Evolutionary conservation across 2,797 vertebrate species (phyloP).

Genomic region (Melopsittacus undulatus): DNA sequence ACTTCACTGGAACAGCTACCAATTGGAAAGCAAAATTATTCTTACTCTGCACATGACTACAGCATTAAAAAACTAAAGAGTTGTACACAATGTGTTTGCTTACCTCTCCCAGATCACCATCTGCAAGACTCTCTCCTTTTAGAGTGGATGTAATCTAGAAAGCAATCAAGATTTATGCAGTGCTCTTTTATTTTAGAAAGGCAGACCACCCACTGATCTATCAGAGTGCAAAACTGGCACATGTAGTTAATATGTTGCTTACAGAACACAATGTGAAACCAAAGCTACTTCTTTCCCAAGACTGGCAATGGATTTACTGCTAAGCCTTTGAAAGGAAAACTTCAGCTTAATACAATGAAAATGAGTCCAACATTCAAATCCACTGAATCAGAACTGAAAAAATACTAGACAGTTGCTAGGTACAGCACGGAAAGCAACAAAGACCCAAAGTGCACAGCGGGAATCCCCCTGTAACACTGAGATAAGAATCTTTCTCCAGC

Average conservation of each 20-base stretch:
- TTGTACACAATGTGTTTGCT: not conserved
- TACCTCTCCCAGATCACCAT: slow-evolving; percentile 76
- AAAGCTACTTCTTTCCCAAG: not conserved
- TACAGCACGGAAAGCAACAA: not conserved
- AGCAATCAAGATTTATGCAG: slow-evolving; percentile 29
- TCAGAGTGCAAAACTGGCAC: not conserved
- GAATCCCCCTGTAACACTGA: not conserved
- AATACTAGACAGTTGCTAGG: not conserved
- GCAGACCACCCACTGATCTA: not conserved
- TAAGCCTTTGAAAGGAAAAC: not conserved
- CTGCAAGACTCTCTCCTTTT: slow-evolving; percentile 66
- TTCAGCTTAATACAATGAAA: not conserved
- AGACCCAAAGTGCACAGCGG: not conserved
- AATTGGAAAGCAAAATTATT: not conserved
- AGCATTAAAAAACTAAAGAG: not conserved
- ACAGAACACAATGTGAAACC: not conserved
- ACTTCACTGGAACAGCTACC: not conserved
- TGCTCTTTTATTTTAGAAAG: not conserved
- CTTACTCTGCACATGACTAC: not conserved
- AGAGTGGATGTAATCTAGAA: slow-evolving; percentile 87
- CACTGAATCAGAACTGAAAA: not conserved
- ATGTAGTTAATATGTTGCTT: fast-evolving
- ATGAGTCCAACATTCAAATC: not conserved
- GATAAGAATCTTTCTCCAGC: not conserved
- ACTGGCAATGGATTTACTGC: not conserved